Evolutionary conservation across 2,113 vertebrate species (phyloP).

Genomic region (Hippopotamus amphibius): DNA sequence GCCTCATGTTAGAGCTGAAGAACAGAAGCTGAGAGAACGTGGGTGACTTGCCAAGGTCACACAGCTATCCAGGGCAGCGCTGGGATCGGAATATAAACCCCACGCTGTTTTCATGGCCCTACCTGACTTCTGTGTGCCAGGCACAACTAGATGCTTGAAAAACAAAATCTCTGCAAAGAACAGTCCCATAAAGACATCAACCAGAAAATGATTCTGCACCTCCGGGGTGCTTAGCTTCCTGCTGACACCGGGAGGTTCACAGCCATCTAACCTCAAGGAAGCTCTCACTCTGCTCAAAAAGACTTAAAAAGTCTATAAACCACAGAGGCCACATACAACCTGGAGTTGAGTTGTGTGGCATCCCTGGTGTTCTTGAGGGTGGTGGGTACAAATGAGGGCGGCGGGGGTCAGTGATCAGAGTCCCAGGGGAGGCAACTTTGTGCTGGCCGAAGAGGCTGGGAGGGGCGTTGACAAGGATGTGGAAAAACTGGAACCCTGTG

Average conservation of each 20-base stretch:
- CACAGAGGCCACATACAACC: neutral
- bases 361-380: neutral
- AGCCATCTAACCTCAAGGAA: neutral
- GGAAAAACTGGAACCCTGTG: neutral
- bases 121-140: neutral
- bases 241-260: neutral
- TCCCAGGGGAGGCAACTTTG: neutral
- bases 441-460: neutral
- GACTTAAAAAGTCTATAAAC: neutral
- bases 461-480: neutral
- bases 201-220: neutral
- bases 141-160: neutral
- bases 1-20: neutral
- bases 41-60: neutral
- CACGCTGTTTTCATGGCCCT: neutral
- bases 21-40: neutral
- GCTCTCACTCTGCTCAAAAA: neutral
- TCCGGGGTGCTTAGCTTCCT: neutral
- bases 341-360: neutral
- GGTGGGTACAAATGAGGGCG: neutral
- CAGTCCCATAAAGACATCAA: neutral
- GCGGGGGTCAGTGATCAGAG: neutral
- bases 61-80: neutral
- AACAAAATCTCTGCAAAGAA: neutral
- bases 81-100: neutral